A percentile compares a stretch with the other conserved stretches of the same genome.
Conservation (phyloP, 2,888 invertebrate genomes). For the Schizaphis graminum region DNA sequence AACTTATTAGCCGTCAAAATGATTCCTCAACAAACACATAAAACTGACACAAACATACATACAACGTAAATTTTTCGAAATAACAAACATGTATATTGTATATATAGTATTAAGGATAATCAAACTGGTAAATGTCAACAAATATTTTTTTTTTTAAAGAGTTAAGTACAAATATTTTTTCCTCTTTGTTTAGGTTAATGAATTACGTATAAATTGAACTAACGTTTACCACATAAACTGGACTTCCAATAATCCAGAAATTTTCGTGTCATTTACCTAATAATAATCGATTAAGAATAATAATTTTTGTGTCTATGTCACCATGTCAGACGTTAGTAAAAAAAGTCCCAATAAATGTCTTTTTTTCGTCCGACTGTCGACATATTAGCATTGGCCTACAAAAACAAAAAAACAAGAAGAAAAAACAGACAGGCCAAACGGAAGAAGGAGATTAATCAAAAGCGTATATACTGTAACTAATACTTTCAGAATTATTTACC, state of each 20-base stretch:
- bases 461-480: conserved; percentile 49
- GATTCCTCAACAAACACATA: background rate
- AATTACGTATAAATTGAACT: conserved; percentile 52
- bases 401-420: conserved; percentile 66
- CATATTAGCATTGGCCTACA: conserved; percentile 63
- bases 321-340: conserved; percentile 60
- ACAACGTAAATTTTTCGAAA: conserved; percentile 36
- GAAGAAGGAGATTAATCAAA: conserved; percentile 65
- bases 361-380: conserved; percentile 65
- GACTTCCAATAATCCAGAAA: conserved; percentile 30
- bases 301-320: conserved; percentile 59
- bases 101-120: conserved; percentile 28
- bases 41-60: conserved; percentile 18
- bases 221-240: conserved; percentile 56
- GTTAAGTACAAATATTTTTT: conserved; percentile 13
- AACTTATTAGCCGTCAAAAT: background rate
- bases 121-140: conserved; percentile 50
- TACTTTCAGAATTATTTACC: conserved; percentile 76
- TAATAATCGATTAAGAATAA: conserved; percentile 52
- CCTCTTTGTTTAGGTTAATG: conserved; percentile 46
- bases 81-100: background rate
- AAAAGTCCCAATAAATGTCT: conserved; percentile 65
- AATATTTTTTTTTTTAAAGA: conserved; percentile 28
- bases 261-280: conserved; percentile 60
- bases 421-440: conserved; percentile 66